Percentiles rank a stretch among this genome's conserved stretches.
Conservation (phyloP, 2,113 vertebrate genomes). For the Lampris megalopsis region DNA sequence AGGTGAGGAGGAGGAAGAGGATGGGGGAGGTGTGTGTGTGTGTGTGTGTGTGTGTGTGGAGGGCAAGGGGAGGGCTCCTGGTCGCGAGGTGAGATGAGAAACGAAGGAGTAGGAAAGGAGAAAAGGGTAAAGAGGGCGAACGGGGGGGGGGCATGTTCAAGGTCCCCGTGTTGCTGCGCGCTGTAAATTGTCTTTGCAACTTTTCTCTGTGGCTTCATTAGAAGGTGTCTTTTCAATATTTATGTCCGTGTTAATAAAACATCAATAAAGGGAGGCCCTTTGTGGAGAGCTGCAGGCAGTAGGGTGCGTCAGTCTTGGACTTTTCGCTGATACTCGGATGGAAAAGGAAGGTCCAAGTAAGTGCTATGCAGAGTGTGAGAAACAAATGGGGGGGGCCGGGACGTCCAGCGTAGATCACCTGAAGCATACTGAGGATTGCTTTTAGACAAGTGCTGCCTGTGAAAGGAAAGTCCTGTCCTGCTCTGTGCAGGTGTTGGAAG, state of each 20-base stretch:
- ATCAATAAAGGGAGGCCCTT: conserved; percentile 69
- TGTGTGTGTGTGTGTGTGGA: not conserved
- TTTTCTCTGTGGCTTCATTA: conserved; percentile 76
- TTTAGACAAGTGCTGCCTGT: not conserved
- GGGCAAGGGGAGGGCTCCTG: conserved; percentile 25
- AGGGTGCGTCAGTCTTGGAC: conserved; percentile 42
- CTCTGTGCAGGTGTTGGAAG: not conserved
- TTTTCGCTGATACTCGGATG: conserved; percentile 44
- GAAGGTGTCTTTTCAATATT: conserved; percentile 80
- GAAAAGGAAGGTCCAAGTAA: conserved; percentile 53
- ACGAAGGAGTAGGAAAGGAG: conserved; percentile 36
- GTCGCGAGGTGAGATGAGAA: conserved; percentile 46
- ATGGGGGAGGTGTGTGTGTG: conserved; percentile 6
- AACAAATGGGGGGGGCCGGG: conserved; percentile 27
- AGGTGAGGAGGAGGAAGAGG: not conserved
- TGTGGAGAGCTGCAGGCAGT: conserved; percentile 58
- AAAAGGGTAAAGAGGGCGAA: conserved; percentile 13
- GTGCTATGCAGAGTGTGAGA: conserved; percentile 27
- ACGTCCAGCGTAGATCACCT: conserved; percentile 15
- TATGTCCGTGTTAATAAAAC: conserved; percentile 79
- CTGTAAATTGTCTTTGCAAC: conserved; percentile 69
- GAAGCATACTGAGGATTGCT: conserved; percentile 5
- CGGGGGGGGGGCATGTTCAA: conserved; percentile 51
- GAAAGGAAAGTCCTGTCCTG: not conserved
- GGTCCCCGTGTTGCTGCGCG: conserved; percentile 41